Evolutionary conservation across 1,140 invertebrate genomes (phyloP).

Genomic region (Popillia japonica): DNA sequence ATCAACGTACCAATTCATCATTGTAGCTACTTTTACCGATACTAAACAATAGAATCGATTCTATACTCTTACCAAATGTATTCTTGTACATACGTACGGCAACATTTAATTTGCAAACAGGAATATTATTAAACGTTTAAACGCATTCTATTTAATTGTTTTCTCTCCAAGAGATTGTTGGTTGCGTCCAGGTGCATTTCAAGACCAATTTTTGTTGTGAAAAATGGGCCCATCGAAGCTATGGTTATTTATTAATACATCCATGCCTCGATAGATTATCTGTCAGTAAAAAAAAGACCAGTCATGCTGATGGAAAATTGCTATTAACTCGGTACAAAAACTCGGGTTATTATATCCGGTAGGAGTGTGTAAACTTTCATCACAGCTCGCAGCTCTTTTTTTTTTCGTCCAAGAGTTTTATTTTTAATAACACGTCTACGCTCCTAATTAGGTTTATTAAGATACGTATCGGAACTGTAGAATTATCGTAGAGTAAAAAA

Average conservation of each 20-base stretch:
- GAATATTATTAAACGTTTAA: too few relatives aligned
- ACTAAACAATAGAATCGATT: too few relatives aligned
- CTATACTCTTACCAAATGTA: too few relatives aligned
- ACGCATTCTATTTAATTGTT: too few relatives aligned
- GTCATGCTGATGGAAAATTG: slow-evolving; percentile 35
- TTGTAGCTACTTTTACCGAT: background rate
- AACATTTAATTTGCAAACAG: too few relatives aligned
- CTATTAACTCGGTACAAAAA: slow-evolving; percentile 25
- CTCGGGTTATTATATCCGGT: background rate
- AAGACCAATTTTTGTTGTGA: background rate
- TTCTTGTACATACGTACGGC: too few relatives aligned
- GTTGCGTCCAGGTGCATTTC: background rate
- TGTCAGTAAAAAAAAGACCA: slow-evolving; percentile 24
- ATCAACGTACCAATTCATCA: slow-evolving; percentile 1
- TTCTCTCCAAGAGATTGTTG: too few relatives aligned
- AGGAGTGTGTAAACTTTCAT: slow-evolving; percentile 10
- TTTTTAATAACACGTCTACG: background rate
- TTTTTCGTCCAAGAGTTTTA: background rate
- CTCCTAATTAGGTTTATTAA: background rate
- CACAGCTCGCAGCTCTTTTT: background rate
- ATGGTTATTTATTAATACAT: slow-evolving; percentile 31
- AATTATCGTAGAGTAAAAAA: too few relatives aligned
- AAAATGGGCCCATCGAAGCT: background rate
- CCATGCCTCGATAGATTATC: slow-evolving; percentile 24
- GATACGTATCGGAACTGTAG: too few relatives aligned